Conservation (phyloP, 1,140 invertebrate species). For the Danaus plexippus region DNA sequence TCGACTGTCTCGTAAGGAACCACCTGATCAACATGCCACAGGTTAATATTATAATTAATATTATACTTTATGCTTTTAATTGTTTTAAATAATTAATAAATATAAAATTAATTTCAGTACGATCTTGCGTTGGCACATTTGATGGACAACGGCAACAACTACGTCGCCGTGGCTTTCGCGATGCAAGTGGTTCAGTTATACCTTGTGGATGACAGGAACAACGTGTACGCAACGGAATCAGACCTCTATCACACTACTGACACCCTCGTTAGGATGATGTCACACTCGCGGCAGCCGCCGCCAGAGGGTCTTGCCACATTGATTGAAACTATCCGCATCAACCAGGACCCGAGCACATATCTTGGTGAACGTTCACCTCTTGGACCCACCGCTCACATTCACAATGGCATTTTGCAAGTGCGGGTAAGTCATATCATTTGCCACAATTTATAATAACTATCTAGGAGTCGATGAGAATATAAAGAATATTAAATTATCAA, state of each 20-base stretch:
- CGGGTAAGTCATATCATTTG: slow-evolving; percentile 68
- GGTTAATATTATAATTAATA: slow-evolving; percentile 20
- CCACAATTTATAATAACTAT: slow-evolving; percentile 1
- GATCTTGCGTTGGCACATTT: slow-evolving; percentile 88
- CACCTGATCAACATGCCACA: slow-evolving; percentile 76
- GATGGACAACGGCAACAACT: slow-evolving; percentile 91
- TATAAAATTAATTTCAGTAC: slow-evolving; percentile 74
- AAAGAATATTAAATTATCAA: not conserved
- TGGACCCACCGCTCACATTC: slow-evolving; percentile 90
- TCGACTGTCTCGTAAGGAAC: slow-evolving; percentile 88
- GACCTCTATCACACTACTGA: slow-evolving; percentile 91
- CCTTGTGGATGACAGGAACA: slow-evolving; percentile 88
- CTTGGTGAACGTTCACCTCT: slow-evolving; percentile 79
- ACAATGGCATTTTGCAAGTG: slow-evolving; percentile 90
- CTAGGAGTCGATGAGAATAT: not conserved
- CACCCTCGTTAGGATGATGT: slow-evolving; percentile 80
- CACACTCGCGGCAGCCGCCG: slow-evolving; percentile 79
- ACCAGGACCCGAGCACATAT: slow-evolving; percentile 78
- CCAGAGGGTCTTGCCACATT: slow-evolving; percentile 86
- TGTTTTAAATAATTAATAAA: not conserved
- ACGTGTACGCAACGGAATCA: slow-evolving; percentile 83
- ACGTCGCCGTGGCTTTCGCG: slow-evolving; percentile 87
- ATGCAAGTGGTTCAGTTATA: slow-evolving; percentile 93
- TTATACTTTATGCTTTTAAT: slow-evolving; percentile 4
- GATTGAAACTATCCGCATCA: slow-evolving; percentile 82